Percentiles rank a stretch among this genome's conserved stretches.
These are phyloP conservation scores for Lamellibrachia luymesi DNA, from an alignment of 1,140 invertebrate species.

Conservation along the genomic window DNA sequence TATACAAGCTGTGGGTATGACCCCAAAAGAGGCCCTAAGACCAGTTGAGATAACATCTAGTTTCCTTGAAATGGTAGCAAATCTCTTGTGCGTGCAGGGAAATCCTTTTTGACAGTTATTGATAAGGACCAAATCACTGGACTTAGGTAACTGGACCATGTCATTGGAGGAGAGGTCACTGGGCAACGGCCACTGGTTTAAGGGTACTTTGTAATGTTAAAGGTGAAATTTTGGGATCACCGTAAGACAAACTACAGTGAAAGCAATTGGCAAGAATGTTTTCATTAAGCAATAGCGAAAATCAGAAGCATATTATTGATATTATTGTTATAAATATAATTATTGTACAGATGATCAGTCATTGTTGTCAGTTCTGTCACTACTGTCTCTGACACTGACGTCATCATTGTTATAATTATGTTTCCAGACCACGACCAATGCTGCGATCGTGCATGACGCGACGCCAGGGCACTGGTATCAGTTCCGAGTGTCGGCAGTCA, in stretches of 20 bases:
- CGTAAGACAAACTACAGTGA: neutral
- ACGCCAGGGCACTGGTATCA: slow-evolving; percentile 73
- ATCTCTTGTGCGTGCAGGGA: neutral
- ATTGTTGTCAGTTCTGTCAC: neutral
- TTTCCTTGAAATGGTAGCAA: neutral
- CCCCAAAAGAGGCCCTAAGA: neutral
- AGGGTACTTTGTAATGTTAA: no score
- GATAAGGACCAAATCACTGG: neutral
- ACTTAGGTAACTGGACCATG: neutral
- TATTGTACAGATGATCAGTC: neutral
- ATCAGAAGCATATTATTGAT: neutral
- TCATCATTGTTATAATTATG: neutral
- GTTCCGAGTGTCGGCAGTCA: slow-evolving; percentile 72
- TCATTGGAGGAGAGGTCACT: neutral
- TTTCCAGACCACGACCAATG: slow-evolving; percentile 32
- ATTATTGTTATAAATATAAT: neutral
- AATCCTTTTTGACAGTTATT: neutral
- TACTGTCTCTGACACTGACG: neutral
- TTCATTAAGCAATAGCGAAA: neutral
- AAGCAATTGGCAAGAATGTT: neutral
- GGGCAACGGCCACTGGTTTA: no score
- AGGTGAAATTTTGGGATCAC: no score
- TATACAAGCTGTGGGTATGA: neutral
- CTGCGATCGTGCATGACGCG: slow-evolving; percentile 26
- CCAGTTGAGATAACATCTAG: neutral